Evolutionary conservation across 1,140 invertebrate species (phyloP).

Genomic region (Eurosta solidaginis): DNA sequence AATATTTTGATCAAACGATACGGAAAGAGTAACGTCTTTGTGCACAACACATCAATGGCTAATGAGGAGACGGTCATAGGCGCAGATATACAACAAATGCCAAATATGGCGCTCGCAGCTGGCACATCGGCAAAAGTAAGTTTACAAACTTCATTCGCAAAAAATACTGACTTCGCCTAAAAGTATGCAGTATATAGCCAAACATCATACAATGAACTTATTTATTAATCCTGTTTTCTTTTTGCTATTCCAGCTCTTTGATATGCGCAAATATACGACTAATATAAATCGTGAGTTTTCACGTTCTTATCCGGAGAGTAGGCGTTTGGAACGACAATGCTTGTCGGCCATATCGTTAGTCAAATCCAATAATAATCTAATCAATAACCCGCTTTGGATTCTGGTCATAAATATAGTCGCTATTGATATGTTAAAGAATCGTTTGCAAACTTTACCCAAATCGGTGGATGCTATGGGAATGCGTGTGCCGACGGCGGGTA

Average conservation of each 20-base stretch:
- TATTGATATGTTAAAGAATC: conserved; percentile 93
- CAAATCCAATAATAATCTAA: conserved; percentile 80
- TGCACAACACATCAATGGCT: conserved; percentile 77
- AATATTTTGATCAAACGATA: conserved; percentile 92
- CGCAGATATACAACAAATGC: conserved; percentile 82
- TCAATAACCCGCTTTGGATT: conserved; percentile 93
- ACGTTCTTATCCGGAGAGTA: conserved; percentile 84
- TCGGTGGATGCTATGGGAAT: conserved; percentile 45
- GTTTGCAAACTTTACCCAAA: conserved; percentile 69
- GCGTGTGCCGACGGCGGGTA: conserved; percentile 45
- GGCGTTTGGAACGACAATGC: conserved; percentile 85
- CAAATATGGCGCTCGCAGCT: conserved; percentile 81
- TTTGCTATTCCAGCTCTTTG: conserved; percentile 74
- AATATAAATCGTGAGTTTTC: conserved; percentile 88
- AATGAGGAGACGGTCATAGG: conserved; percentile 88
- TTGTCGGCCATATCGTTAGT: conserved; percentile 88
- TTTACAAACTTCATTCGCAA: neutral
- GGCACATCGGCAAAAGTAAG: conserved; percentile 88
- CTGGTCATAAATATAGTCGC: conserved; percentile 95
- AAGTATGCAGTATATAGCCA: no score
- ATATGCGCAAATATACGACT: conserved; percentile 95
- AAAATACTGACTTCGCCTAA: no score
- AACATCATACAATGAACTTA: neutral
- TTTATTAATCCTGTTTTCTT: neutral
- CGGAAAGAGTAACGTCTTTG: conserved; percentile 87